A percentile compares a stretch with the other conserved stretches of the same genome.
These are phyloP conservation scores for Sterna hirundo DNA, from an alignment of 2,113 vertebrate species.

Conservation along the genomic window DNA sequence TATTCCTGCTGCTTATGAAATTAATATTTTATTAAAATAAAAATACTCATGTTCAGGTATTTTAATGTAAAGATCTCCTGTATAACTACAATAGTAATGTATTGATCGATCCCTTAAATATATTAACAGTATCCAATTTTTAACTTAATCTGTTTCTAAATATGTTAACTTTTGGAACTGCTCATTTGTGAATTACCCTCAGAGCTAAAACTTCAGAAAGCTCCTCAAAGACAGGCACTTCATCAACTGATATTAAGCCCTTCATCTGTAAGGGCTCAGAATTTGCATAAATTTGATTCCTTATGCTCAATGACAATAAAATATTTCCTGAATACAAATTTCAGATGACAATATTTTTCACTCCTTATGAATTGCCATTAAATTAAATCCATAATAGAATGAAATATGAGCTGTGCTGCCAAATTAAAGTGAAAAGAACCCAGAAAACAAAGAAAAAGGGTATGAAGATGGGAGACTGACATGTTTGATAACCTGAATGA, in stretches of 20 bases:
- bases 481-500: neutral
- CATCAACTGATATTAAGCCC: neutral
- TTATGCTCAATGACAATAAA: neutral
- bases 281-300: neutral
- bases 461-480: neutral
- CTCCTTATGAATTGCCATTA: neutral
- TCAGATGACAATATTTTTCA: neutral
- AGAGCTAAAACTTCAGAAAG: neutral
- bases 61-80: neutral
- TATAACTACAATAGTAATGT: neutral
- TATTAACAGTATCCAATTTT: neutral
- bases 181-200: neutral
- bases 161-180: neutral
- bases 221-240: neutral
- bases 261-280: neutral
- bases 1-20: neutral
- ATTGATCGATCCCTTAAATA: neutral
- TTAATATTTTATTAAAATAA: neutral
- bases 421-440: neutral
- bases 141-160: neutral
- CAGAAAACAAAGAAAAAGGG: neutral
- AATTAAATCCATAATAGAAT: neutral
- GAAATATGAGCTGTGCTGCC: neutral
- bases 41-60: neutral
- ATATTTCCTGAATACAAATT: neutral